These are phyloP conservation scores for Siniperca scherzeri DNA, from an alignment of 2,797 vertebrate species.

Conservation along the genomic window DNA sequence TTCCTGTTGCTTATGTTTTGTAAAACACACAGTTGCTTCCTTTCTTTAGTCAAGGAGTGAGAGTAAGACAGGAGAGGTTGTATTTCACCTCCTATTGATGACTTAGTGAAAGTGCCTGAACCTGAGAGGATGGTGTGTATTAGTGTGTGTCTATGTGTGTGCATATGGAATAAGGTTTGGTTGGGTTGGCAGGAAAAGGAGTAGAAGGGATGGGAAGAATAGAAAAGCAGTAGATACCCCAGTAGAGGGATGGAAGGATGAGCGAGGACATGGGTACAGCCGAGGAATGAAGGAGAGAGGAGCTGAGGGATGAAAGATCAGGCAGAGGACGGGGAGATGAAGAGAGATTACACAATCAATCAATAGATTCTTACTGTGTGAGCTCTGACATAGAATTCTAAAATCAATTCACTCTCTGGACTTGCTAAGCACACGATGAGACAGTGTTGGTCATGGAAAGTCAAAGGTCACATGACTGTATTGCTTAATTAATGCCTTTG, in stretches of 20 bases:
- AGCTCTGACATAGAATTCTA: slow-evolving; percentile 54
- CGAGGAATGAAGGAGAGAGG: not conserved
- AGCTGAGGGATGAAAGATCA: slow-evolving; percentile 18
- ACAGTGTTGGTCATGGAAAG: slow-evolving; percentile 21
- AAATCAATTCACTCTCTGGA: slow-evolving; percentile 55
- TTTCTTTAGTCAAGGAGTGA: slow-evolving; percentile 10
- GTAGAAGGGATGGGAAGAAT: not conserved
- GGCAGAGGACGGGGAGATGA: slow-evolving; percentile 11
- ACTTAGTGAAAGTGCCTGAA: slow-evolving; percentile 38
- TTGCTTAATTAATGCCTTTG: slow-evolving; percentile 55
- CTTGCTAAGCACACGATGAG: slow-evolving; percentile 20
- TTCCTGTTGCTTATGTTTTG: slow-evolving; percentile 15
- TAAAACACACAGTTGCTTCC: not conserved
- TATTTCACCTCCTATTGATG: slow-evolving; percentile 57
- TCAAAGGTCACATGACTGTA: slow-evolving; percentile 47
- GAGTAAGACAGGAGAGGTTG: slow-evolving; percentile 20
- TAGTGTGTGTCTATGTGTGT: slow-evolving; percentile 15
- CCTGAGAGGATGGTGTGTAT: slow-evolving; percentile 29
- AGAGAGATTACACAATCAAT: slow-evolving; percentile 48
- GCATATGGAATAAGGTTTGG: not conserved
- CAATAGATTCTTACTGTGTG: slow-evolving; percentile 53
- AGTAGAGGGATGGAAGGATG: slow-evolving; percentile 15
- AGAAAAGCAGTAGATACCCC: not conserved
- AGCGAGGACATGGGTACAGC: not conserved
- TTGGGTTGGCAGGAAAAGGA: slow-evolving; percentile 1